Percentiles rank a stretch among this genome's conserved stretches.
These are phyloP conservation scores for Struthio camelus DNA, from an alignment of 2,113 vertebrate species.

Conservation along the genomic window DNA sequence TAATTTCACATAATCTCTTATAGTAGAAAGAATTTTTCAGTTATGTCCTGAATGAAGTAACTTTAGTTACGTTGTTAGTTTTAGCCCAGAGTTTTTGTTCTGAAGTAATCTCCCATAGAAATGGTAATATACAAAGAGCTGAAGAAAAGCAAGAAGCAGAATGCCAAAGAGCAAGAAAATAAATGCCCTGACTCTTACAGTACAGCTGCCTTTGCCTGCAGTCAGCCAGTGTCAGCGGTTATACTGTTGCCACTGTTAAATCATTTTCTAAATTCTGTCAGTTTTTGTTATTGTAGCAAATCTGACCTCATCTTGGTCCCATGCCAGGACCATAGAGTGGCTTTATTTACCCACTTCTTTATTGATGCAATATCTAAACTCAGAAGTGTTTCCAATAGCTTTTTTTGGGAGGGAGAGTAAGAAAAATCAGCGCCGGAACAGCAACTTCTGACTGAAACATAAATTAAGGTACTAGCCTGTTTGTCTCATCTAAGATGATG, in stretches of 20 bases:
- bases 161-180: not conserved
- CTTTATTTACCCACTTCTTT: not conserved
- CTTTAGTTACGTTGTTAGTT: not conserved
- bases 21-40: not conserved
- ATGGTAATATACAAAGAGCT: not conserved
- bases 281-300: conserved; percentile 51
- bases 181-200: not conserved
- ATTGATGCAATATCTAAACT: not conserved
- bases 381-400: not conserved
- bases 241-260: conserved; percentile 46
- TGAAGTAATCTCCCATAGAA: conserved; percentile 10
- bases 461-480: not conserved
- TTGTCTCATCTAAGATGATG: not conserved
- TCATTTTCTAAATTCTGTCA: conserved; percentile 52
- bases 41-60: not conserved
- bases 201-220: not conserved
- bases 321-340: conserved; percentile 6
- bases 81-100: not conserved
- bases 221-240: not conserved
- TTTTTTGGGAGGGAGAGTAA: not conserved
- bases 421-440: not conserved
- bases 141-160: not conserved
- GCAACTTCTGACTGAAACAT: not conserved
- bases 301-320: conserved; percentile 55
- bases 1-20: not conserved